Evolutionary conservation across 2,797 vertebrate genomes (phyloP).

Genomic region (Toxotes lorentzi): DNA sequence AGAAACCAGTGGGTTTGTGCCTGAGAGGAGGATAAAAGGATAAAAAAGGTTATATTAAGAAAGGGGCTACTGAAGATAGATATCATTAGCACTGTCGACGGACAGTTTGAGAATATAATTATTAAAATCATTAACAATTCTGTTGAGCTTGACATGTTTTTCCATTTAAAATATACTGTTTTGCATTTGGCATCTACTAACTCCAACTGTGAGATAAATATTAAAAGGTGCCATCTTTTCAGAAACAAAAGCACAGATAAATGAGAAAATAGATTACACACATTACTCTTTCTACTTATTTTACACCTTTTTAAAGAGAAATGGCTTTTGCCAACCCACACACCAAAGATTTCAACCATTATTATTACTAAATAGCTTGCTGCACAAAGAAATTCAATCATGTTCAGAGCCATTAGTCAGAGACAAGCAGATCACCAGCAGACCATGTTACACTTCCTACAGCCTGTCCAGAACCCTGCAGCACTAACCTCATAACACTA

Average conservation of each 20-base stretch:
- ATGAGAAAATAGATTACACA: constrained; percentile 1
- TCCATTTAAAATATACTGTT: background rate
- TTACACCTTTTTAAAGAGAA: constrained; percentile 16
- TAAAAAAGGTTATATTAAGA: no score
- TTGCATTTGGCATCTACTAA: background rate
- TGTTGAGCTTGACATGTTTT: background rate
- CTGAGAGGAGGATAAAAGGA: no score
- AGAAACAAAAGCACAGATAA: background rate
- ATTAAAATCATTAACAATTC: background rate
- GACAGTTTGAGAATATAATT: background rate
- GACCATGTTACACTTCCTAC: constrained; percentile 45
- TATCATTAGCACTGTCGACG: background rate
- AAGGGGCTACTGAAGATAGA: background rate
- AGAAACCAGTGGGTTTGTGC: no score
- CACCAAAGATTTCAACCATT: constrained; percentile 19
- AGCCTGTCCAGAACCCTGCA: constrained; percentile 54
- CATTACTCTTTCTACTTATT: background rate
- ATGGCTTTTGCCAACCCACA: constrained; percentile 12
- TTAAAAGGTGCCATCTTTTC: background rate
- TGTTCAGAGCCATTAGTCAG: constrained; percentile 63
- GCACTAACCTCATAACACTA: constrained; percentile 64
- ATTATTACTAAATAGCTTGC: constrained; percentile 46
- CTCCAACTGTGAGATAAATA: background rate
- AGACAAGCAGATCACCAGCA: constrained; percentile 50
- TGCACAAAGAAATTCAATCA: constrained; percentile 67